A percentile compares a stretch with the other conserved stretches of the same genome.
Conservation (phyloP, 2,888 invertebrate genomes). For the Enoplolaimus lenunculus region DNA sequence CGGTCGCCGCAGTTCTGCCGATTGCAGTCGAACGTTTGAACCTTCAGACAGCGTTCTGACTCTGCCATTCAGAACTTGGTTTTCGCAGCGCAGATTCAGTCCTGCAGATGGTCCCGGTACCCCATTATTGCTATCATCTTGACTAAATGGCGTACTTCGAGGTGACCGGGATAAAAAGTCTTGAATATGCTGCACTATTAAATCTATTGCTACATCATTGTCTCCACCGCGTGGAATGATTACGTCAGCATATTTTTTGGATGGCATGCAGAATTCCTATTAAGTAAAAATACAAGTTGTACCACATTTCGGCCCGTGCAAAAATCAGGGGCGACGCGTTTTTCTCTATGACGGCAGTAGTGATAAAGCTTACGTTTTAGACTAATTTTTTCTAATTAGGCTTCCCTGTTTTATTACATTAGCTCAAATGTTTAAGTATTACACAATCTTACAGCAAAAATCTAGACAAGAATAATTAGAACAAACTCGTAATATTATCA, state of each 20-base stretch:
- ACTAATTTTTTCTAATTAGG: too few species aligned
- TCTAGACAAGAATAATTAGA: too few species aligned
- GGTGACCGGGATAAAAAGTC: conserved; percentile 50
- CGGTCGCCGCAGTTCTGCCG: neutral
- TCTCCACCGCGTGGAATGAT: conserved; percentile 97
- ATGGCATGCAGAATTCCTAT: conserved; percentile 54
- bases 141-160: neutral
- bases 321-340: too few species aligned
- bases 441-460: too few species aligned
- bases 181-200: conserved; percentile 90
- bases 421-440: too few species aligned
- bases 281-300: too few species aligned
- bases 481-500: too few species aligned
- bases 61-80: neutral
- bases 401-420: too few species aligned
- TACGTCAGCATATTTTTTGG: conserved; percentile 98
- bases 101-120: neutral
- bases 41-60: neutral
- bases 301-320: too few species aligned
- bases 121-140: neutral
- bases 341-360: too few species aligned
- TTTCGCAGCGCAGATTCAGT: neutral
- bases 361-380: too few species aligned
- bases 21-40: neutral
- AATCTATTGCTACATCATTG: conserved; percentile 81